These are phyloP conservation scores for Amiota mariae DNA, from an alignment of 2,888 invertebrate genomes.

Conservation along the genomic window DNA sequence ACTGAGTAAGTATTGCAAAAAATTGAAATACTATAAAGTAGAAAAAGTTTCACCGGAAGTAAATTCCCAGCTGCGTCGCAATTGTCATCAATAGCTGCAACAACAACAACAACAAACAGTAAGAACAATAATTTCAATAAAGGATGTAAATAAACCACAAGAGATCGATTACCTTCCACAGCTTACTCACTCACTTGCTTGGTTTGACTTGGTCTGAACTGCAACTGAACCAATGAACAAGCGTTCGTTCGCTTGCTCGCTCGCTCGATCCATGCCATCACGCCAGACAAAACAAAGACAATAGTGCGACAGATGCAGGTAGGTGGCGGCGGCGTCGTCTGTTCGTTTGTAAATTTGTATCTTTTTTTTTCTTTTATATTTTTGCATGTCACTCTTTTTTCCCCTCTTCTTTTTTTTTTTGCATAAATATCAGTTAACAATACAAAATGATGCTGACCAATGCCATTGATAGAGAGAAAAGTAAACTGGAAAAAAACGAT, in stretches of 20 bases:
- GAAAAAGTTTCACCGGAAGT: constrained; percentile 60
- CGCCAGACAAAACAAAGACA: too few species aligned
- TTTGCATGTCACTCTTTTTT: neutral
- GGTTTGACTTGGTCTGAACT: too few species aligned
- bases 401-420: neutral
- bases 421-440: constrained; percentile 19
- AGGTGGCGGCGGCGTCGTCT: neutral
- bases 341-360: neutral
- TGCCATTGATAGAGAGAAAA: constrained; percentile 22
- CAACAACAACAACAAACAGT: constrained; percentile 31
- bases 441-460: constrained; percentile 13
- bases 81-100: constrained; percentile 58
- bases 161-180: constrained; percentile 66
- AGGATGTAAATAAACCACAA: constrained; percentile 72
- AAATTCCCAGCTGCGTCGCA: constrained; percentile 66
- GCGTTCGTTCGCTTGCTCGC: neutral
- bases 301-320: constrained; percentile 44
- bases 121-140: constrained; percentile 58
- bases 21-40: neutral
- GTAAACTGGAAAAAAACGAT: constrained; percentile 28
- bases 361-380: neutral
- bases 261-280: too few species aligned
- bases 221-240: neutral
- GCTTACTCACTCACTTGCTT: neutral
- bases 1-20: constrained; percentile 38